Evolutionary conservation across 2,888 invertebrate species (phyloP), one percentile per base, ranked within the genome.

Genomic region (Gandaritis pyraliata): DNA sequence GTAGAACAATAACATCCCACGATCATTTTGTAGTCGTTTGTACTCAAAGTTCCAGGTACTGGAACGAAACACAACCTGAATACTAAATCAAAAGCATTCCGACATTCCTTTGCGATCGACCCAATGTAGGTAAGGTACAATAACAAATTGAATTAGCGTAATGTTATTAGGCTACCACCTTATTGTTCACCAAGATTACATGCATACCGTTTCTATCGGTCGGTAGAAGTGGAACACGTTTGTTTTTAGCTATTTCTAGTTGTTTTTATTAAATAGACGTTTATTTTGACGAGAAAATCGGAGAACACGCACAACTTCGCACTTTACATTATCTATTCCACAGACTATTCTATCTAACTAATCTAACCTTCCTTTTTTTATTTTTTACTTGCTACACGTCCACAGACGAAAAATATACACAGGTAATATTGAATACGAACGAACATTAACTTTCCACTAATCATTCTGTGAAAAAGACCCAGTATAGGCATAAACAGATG

Each of bases 91-190:
- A 75, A 76, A 80, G 76, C 71, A 80, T 76, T 81, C 77, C 72
- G 78, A 83, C 83, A 86, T 85, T 85, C 83, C 83, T 73, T 64
- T 72, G 63, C 65, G 61, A 73, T 75, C 80, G 80, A 33, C 73
- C 78, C 82, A 46, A 83, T 80, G 78, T 45, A 45, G 16, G 8
- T 15, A 18, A 16, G 16, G 66, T 66, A 71, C 57, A 70, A 72
- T 66, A 70, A 75, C 79, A 84, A 86, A 87, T 86, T 82, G 64
- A 78, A 85, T 86, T 86, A 87, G 65, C 71, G 36, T 79, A 78
- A 78, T 78, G 68, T 65, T 72, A 77, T 78, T 77, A 78, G 5
- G 54, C 61, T 58, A 51, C 45, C 30, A 61, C 57, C 58, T 68
- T 29, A 51, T 39, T 15, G 11, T 48, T n/a, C 45, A 53, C n/a